Evolutionary conservation across 2,113 vertebrate species (phyloP).

Genomic region (Steatornis caripensis): DNA sequence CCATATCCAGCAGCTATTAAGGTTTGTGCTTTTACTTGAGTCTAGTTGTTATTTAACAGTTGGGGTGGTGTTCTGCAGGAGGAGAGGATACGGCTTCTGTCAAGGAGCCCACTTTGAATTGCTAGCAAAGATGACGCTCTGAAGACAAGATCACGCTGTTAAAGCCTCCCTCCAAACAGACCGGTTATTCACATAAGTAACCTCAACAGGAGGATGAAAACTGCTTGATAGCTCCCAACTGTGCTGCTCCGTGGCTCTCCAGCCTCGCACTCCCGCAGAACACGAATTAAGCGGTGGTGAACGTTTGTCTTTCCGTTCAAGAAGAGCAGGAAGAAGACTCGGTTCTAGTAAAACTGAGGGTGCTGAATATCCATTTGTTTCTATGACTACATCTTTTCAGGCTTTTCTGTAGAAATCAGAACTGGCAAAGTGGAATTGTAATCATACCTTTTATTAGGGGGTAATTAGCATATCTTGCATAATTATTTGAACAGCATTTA

Average conservation of each 20-base stretch:
- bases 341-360: not conserved
- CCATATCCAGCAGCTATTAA: not conserved
- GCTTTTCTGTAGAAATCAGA: not conserved
- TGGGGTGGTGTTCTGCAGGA: not conserved
- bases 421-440: not conserved
- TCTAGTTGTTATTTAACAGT: not conserved
- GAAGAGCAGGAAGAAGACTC: not conserved
- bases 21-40: not conserved
- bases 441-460: not conserved
- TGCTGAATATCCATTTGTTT: slow-evolving; percentile 6
- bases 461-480: slow-evolving; percentile 4
- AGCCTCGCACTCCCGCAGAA: not conserved
- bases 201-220: not conserved
- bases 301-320: not conserved
- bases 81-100: not conserved
- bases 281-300: not conserved
- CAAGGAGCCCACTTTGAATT: not conserved
- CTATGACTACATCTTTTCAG: slow-evolving; percentile 32
- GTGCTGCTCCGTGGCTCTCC: not conserved
- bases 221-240: not conserved
- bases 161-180: not conserved
- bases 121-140: not conserved
- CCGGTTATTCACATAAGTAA: not conserved
- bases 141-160: not conserved
- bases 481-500: not conserved